These are phyloP conservation scores for Urocolius indicus DNA, from an alignment of 2,113 vertebrate species.

Conservation along the genomic window DNA sequence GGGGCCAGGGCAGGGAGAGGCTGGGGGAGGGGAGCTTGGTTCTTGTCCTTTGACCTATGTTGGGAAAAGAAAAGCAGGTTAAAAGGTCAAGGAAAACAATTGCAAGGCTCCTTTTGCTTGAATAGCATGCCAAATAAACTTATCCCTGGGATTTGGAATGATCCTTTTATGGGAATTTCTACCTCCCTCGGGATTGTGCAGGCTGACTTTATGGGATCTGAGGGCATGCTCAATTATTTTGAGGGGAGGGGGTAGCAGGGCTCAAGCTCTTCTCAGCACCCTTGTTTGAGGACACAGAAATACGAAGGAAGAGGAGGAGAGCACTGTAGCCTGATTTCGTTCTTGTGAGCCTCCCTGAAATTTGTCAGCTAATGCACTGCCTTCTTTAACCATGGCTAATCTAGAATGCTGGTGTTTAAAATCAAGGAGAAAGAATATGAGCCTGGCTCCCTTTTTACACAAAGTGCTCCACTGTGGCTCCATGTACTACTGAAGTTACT, in stretches of 20 bases:
- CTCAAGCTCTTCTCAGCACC: not conserved
- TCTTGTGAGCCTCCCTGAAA: not conserved
- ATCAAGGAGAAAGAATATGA: not conserved
- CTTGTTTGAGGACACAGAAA: not conserved
- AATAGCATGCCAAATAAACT: slow-evolving; percentile 42
- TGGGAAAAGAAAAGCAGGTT: slow-evolving; percentile 19
- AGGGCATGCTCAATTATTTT: not conserved
- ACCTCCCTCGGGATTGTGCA: not conserved
- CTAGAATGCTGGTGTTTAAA: not conserved
- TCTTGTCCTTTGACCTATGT: slow-evolving; percentile 26
- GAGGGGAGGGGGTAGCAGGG: not conserved
- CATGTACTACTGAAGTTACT: not conserved
- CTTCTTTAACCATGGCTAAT: not conserved
- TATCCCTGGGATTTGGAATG: not conserved
- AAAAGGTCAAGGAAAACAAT: slow-evolving; percentile 66
- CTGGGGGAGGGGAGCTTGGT: not conserved
- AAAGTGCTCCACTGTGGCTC: not conserved
- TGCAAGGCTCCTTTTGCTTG: not conserved
- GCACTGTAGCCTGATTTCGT: not conserved
- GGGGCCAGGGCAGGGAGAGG: not conserved
- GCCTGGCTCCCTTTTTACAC: not conserved
- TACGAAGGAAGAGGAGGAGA: not conserved
- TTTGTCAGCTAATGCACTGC: not conserved
- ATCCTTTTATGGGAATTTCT: slow-evolving; percentile 45
- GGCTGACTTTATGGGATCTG: not conserved